Base-by-base conservation (phyloP, 2,797 vertebrate species). In the Somateria mollissima region DNA sequence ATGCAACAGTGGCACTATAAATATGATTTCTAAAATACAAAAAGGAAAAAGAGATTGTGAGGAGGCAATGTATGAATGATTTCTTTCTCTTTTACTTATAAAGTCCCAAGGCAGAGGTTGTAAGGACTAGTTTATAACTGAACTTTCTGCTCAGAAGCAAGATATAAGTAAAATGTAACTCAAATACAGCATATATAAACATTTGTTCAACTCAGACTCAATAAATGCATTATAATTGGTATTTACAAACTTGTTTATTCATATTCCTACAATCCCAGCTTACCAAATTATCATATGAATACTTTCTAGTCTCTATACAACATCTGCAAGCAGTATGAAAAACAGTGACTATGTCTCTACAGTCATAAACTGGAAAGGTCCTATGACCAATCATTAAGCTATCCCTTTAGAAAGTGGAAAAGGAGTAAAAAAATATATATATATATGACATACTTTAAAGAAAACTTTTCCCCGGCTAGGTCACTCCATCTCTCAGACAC, bases 241-340 rank as follows among this genome's bases (percentile, higher is more conserved):
- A 94, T 96, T 95, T 96, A 81, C 85, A 86, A 84, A 84, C 79
- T 88, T 81, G 54, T 72, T 86, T 81, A 84, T 94, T 94, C 80
- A 73, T 76, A 92, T 53, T 70, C 57, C 79, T 87, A 78, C 51
- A 60, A 92, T 89, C 64, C 91, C 79, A 84, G 72, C 54, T 86
- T 71, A 65, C 57, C 45, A 64, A 93, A 89, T 96, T 90, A 90
- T 47, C 84, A 84, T 86, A 79, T 56, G 69, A 95, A 92, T 94
- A 56, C 37, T 83, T 85, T 75, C 45, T 64, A 89, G 72, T 83
- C 69, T 79, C 81, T 58, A 17, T 8, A 81, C 73, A 89, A 92
- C 58, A 92, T 87, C 87, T 91, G 84, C 82, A 84, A 87, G 47
- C 37, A 58, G 36, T 41, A 69, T 54, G 80, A 71, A 89, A 92